Conservation (phyloP, 2,888 invertebrate genomes). For the Pycnomerus fuliginosus region DNA sequence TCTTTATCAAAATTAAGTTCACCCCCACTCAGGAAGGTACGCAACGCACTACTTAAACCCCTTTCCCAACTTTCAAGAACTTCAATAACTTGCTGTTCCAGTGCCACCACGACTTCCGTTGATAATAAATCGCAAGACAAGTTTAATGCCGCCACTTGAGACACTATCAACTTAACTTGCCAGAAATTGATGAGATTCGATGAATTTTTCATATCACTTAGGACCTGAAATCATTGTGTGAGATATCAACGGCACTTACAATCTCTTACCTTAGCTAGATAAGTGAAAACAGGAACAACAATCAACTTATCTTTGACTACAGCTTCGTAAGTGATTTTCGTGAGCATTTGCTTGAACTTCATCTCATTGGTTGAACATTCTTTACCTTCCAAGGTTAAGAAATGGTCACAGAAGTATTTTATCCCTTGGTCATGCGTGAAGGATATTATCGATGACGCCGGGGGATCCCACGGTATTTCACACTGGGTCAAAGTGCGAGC, state of each 20-base stretch:
- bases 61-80: conserved; percentile 61
- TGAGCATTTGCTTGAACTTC: conserved; percentile 61
- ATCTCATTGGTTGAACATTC: conserved; percentile 47
- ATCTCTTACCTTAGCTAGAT: conserved; percentile 62
- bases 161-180: conserved; percentile 69
- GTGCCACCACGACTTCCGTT: conserved; percentile 61
- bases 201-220: conserved; percentile 44
- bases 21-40: conserved; percentile 56
- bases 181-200: conserved; percentile 65
- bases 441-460: conserved; percentile 67
- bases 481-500: conserved; percentile 80
- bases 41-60: conserved; percentile 39
- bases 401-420: conserved; percentile 68
- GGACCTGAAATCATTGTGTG: conserved; percentile 36
- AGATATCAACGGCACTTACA: neutral
- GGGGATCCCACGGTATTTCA: conserved; percentile 66
- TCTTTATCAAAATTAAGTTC: conserved; percentile 47
- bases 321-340: conserved; percentile 75
- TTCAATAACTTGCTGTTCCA: conserved; percentile 59
- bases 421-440: conserved; percentile 75
- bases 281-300: conserved; percentile 71
- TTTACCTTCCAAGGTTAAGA: conserved; percentile 50
- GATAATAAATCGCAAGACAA: conserved; percentile 57
- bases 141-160: conserved; percentile 53
- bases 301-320: conserved; percentile 77